Percentiles rank a stretch among this genome's conserved stretches.
phyloP scores from a whole-genome alignment of 2,888 invertebrate species.

The Andrena fulva region DNA sequence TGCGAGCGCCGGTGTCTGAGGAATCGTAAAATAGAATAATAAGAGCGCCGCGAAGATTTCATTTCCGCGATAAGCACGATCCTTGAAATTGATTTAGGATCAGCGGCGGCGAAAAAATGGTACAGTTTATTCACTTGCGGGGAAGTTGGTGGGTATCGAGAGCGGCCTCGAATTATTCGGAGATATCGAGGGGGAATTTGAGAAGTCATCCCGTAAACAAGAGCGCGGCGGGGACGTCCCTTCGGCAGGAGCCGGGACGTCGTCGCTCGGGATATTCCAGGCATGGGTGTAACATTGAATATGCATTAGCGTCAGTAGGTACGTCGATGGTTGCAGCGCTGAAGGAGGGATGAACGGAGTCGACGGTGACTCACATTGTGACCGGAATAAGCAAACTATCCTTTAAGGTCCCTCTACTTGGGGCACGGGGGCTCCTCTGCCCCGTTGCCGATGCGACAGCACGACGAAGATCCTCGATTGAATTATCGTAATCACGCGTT shows the following conservation, averaged over 20 bases:
- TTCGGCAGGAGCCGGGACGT: slow-evolving; percentile 15
- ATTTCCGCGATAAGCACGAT: slow-evolving; percentile 1
- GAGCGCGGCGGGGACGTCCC: slow-evolving; percentile 25
- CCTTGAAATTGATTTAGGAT: slow-evolving; percentile 2
- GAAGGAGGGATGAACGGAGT: slow-evolving; percentile 66
- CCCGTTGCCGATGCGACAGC: slow-evolving; percentile 56
- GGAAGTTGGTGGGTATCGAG: background rate
- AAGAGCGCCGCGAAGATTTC: slow-evolving; percentile 4
- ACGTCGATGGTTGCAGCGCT: slow-evolving; percentile 73
- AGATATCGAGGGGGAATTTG: slow-evolving; percentile 30
- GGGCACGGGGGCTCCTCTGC: slow-evolving; percentile 10
- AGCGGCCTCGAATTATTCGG: background rate
- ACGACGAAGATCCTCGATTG: slow-evolving; percentile 73
- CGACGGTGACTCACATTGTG: slow-evolving; percentile 76
- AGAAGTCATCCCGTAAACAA: slow-evolving; percentile 56
- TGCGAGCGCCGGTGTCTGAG: slow-evolving; percentile 4
- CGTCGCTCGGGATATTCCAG: slow-evolving; percentile 61
- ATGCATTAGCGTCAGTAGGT: slow-evolving; percentile 79
- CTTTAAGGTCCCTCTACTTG: slow-evolving; percentile 58
- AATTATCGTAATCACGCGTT: slow-evolving; percentile 75
- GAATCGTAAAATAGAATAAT: slow-evolving; percentile 41
- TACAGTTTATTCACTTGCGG: background rate
- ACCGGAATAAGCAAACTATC: slow-evolving; percentile 77
- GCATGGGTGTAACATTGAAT: slow-evolving; percentile 80
- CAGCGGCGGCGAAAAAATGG: too few relatives aligned